phyloP scores from a whole-genome alignment of 2,113 vertebrate species.

The Pampusana beccarii region DNA sequence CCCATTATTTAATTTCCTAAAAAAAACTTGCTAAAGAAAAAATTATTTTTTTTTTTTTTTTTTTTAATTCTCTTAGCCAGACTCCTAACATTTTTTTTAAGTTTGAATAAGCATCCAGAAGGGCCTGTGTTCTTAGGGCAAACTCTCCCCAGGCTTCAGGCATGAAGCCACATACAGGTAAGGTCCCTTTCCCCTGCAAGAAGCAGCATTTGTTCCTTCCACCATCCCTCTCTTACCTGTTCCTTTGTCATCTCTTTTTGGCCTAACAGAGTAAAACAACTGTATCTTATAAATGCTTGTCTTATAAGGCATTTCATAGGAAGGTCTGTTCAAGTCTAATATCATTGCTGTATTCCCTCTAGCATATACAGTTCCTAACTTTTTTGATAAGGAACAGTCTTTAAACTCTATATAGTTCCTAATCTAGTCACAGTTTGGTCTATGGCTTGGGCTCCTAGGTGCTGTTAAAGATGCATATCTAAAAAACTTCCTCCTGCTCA shows the following conservation, averaged over 20 bases:
- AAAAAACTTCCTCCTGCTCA: neutral
- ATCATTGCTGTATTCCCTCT: neutral
- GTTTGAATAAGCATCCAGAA: neutral
- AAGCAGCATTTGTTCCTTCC: neutral
- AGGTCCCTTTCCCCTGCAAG: neutral
- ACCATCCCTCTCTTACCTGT: neutral
- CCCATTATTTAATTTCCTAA: slow-evolving; percentile 13
- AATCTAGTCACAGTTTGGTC: neutral
- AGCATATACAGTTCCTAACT: neutral
- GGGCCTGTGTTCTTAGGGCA: neutral
- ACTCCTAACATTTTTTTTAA: neutral
- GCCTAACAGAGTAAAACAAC: neutral
- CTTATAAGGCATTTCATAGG: neutral
- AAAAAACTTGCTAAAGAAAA: neutral
- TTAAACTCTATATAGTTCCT: neutral
- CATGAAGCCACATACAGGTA: neutral
- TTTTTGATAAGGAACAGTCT: neutral
- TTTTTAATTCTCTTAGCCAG: neutral
- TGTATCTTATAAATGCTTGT: neutral
- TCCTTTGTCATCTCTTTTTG: neutral
- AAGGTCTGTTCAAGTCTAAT: neutral
- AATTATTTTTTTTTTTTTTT: neutral
- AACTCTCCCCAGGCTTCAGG: neutral
- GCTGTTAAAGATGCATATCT: neutral
- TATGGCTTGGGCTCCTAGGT: neutral